These are phyloP conservation scores for Agrochola litura DNA, from an alignment of 2,888 invertebrate genomes.

Conservation along the genomic window DNA sequence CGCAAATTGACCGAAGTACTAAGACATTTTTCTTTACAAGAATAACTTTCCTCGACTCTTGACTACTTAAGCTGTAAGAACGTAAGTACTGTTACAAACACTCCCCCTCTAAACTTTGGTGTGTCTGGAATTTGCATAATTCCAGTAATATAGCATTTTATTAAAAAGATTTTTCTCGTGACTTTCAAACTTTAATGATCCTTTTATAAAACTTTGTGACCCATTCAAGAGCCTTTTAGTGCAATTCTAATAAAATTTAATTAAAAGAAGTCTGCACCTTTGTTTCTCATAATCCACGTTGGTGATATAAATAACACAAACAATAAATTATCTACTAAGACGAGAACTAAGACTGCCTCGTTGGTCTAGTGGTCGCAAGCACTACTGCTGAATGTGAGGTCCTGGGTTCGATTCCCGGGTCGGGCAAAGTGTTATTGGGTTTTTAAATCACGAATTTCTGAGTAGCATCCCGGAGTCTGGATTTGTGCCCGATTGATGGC, in stretches of 20 bases:
- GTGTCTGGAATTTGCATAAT: slow-evolving; percentile 40
- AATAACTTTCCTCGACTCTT: slow-evolving; percentile 4
- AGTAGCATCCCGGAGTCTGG: not conserved
- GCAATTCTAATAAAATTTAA: slow-evolving; percentile 9
- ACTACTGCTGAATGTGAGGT: no score
- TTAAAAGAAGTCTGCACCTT: not conserved
- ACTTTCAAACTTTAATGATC: slow-evolving; percentile 29
- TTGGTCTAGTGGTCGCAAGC: no score
- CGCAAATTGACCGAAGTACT: slow-evolving; percentile 33
- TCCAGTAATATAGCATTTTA: slow-evolving; percentile 33
- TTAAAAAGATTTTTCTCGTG: slow-evolving; percentile 29
- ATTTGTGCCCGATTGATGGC: not conserved
- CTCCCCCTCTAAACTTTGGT: slow-evolving; percentile 30
- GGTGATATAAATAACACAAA: not conserved
- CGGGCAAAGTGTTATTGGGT: not conserved
- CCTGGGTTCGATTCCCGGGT: not conserved
- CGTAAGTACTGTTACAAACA: slow-evolving; percentile 27
- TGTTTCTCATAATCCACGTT: not conserved
- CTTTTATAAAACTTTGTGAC: slow-evolving; percentile 33
- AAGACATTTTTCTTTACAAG: slow-evolving; percentile 22
- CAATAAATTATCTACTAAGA: not conserved
- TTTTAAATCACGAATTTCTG: no score
- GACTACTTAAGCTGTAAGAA: slow-evolving; percentile 30
- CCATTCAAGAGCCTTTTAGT: slow-evolving; percentile 24
- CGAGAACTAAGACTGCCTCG: not conserved